phyloP scores from a whole-genome alignment of 2,797 vertebrate species.

The Lagodon rhomboides region DNA sequence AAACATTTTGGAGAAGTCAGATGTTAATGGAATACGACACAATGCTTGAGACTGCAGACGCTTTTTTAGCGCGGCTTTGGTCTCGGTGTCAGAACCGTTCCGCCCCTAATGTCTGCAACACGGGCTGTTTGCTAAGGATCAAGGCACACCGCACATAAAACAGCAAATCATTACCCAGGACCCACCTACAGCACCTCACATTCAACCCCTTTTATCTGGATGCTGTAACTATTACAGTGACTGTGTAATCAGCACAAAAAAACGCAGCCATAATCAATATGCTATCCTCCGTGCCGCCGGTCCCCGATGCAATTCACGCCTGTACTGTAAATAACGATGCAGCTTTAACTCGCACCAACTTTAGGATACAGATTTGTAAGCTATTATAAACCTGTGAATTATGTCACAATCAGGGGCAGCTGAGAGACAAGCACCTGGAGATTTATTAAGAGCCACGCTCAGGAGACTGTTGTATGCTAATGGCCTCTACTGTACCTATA shows the following conservation, averaged over 20 bases:
- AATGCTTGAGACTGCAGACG: too few species aligned
- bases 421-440: conserved; percentile 20
- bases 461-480: background rate
- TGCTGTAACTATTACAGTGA: conserved; percentile 29
- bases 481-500: background rate
- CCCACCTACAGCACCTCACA: background rate
- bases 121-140: background rate
- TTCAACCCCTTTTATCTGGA: conserved; percentile 32
- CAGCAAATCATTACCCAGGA: conserved; percentile 9
- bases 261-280: conserved; percentile 61
- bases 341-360: conserved; percentile 50
- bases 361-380: conserved; percentile 50
- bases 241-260: conserved; percentile 47
- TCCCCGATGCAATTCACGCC: conserved; percentile 29
- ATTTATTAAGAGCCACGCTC: conserved; percentile 29
- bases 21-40: too few species aligned
- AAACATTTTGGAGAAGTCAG: too few species aligned
- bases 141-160: background rate
- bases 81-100: too few species aligned
- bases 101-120: background rate
- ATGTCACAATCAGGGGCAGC: conserved; percentile 20
- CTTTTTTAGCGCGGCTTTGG: too few species aligned
- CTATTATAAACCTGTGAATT: conserved; percentile 53
- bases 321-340: conserved; percentile 61
- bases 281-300: conserved; percentile 10